Base-by-base conservation (phyloP, 2,113 vertebrate species). In the zebrafish (Danio rerio) region DNA sequence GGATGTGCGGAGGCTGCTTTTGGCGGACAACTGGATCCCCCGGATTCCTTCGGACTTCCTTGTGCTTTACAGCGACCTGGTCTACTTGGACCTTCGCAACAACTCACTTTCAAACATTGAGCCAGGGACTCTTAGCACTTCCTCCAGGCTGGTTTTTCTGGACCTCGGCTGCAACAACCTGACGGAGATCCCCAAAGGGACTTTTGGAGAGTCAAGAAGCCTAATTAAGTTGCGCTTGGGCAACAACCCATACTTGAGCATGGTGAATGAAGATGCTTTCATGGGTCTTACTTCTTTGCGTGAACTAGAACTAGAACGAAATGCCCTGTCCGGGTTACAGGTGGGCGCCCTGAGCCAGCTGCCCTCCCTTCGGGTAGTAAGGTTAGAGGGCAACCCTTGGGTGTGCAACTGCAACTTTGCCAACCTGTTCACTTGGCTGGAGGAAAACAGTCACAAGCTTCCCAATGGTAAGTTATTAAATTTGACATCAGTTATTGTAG, bases 311-410 rank as follows among this genome's bases (percentile, higher is more conserved):
- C 81, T 99, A 87, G 96, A 99, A 83, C 93, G 95, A 86, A 99
- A 99, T 87, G 94, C 95, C 12, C 92, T 99, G 43, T 96, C 95
- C 42, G 92, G 94, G 88, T 94, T 99, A 9, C 94, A 91, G 18
- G 96, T 98, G 91, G 94, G 95, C 73, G 91, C 94, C 62, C 92
- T 99, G 76, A 95, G 92, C 82, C 94, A 95, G 15, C 91, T 99
- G 81, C 96, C 97, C 70, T 97, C 96, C n/a, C 93, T 99, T 78
- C 93, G 97, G 83, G 88, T 93, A 9, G 89, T 99, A 77, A 94
- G 96, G 80, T 86, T 99, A 52, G 98, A 99, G 89, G 98, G 97
- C 80, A 99, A 99, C 93, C 98, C 98, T 0, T 99, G 98, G 98
- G 92, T 96, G 12, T 99, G 97, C 75, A 96, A 99, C 91, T 99